Percentiles rank a stretch among this genome's conserved stretches.
These are phyloP conservation scores for Orthonychiurus folsomi DNA, from an alignment of 2,888 invertebrate species.

Conservation along the genomic window DNA sequence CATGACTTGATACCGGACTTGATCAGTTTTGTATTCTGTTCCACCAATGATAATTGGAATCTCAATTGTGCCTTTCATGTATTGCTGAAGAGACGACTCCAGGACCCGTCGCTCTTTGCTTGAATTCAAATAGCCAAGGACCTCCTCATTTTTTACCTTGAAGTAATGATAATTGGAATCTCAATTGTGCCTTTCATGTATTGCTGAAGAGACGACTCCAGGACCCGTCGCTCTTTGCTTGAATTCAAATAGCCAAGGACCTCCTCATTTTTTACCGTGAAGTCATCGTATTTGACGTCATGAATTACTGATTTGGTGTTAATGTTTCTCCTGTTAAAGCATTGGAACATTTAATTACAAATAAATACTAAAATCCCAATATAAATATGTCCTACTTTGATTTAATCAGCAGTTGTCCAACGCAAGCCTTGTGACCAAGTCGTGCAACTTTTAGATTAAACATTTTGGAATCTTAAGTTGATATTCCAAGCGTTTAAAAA, in stretches of 20 bases:
- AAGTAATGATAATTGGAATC: conserved; percentile 90
- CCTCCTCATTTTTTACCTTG: conserved; percentile 75
- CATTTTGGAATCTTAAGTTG: too few species aligned
- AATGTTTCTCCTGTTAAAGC: neutral
- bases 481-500: too few species aligned
- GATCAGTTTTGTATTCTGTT: conserved; percentile 66
- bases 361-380: too few species aligned
- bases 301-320: conserved; percentile 51
- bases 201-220: conserved; percentile 60
- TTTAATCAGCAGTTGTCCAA: too few species aligned
- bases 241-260: conserved; percentile 70
- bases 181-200: conserved; percentile 63
- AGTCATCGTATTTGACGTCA: conserved; percentile 57
- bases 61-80: conserved; percentile 61
- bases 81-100: conserved; percentile 58
- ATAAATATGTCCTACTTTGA: too few species aligned
- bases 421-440: too few species aligned
- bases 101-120: conserved; percentile 70
- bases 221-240: conserved; percentile 65
- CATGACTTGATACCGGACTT: conserved; percentile 68
- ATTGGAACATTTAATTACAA: too few species aligned
- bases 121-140: conserved; percentile 69
- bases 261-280: conserved; percentile 68
- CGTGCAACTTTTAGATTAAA: too few species aligned
- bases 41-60: conserved; percentile 96